These are phyloP conservation scores for Drosophila nr. perissopoda DNA, from an alignment of 2,888 invertebrate species.

Conservation along the genomic window DNA sequence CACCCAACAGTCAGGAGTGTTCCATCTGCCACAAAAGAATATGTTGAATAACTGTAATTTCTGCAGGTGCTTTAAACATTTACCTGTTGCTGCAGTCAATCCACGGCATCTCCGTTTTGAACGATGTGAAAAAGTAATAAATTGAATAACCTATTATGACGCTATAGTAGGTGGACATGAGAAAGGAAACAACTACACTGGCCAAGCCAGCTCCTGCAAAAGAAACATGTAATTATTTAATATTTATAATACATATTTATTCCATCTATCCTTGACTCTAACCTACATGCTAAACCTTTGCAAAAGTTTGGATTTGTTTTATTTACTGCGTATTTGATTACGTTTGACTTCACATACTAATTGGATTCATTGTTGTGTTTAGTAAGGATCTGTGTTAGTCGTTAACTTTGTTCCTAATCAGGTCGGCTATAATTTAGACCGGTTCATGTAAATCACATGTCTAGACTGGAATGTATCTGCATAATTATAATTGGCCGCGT, in stretches of 20 bases:
- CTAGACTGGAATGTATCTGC: conserved; percentile 69
- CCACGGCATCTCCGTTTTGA: conserved; percentile 95
- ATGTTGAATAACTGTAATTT: not conserved
- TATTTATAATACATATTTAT: not conserved
- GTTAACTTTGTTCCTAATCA: conserved; percentile 35
- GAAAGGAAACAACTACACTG: conserved; percentile 96
- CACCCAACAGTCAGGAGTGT: conserved; percentile 93
- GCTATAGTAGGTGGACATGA: conserved; percentile 98
- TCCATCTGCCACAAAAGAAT: conserved; percentile 86
- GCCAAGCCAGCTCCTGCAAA: conserved; percentile 95
- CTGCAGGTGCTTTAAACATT: not conserved
- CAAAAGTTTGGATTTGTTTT: not conserved
- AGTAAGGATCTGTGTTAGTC: conserved; percentile 16
- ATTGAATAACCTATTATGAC: conserved; percentile 97
- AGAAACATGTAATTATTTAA: not conserved
- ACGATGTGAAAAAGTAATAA: conserved; percentile 96
- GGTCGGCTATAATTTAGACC: conserved; percentile 43
- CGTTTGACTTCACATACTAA: not conserved
- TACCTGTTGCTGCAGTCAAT: conserved; percentile 92
- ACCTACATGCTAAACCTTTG: not conserved
- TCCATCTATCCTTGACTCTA: not conserved
- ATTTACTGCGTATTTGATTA: not conserved
- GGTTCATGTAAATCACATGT: conserved; percentile 60
- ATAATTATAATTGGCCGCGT: conserved; percentile 63
- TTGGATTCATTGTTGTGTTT: not conserved